A percentile compares a stretch with the other conserved stretches of the same genome.
These are phyloP conservation scores for Enteromius afrohamiltoni DNA, from an alignment of 2,797 vertebrate genomes.

Conservation along the genomic window DNA sequence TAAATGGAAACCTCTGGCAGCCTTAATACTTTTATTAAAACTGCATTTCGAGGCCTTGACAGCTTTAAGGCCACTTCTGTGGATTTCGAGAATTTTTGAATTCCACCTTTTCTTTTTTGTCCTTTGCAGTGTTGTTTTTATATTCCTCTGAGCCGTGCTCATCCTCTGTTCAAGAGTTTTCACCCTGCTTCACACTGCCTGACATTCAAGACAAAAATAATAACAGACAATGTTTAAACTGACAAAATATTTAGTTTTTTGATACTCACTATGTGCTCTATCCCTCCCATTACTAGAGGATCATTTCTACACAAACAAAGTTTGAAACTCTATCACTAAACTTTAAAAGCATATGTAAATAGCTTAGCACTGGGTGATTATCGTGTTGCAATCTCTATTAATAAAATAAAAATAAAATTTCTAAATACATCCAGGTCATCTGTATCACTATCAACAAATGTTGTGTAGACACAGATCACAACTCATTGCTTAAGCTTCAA, in stretches of 20 bases:
- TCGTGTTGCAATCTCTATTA: too few relatives aligned
- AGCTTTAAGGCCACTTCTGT: neutral
- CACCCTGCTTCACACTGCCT: neutral
- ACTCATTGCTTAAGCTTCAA: neutral
- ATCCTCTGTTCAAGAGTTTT: neutral
- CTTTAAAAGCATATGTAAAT: neutral
- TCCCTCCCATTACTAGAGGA: neutral
- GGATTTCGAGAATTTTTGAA: neutral
- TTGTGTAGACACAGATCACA: neutral
- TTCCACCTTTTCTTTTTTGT: neutral
- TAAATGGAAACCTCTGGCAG: neutral
- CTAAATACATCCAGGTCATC: neutral
- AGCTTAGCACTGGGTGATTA: neutral
- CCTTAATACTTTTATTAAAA: neutral
- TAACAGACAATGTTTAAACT: neutral
- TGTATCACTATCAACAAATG: neutral
- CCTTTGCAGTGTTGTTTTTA: neutral
- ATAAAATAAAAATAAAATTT: neutral
- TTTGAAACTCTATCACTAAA: too few relatives aligned
- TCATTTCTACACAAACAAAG: neutral
- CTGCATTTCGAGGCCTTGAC: neutral
- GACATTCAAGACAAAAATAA: constrained; percentile 1
- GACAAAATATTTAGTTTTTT: neutral
- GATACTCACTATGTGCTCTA: neutral
- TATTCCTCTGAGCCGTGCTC: neutral